Percentiles rank a stretch among this genome's conserved stretches.
phyloP scores from a whole-genome alignment of 1,140 invertebrate genomes.

The Caligus rogercresseyi region DNA sequence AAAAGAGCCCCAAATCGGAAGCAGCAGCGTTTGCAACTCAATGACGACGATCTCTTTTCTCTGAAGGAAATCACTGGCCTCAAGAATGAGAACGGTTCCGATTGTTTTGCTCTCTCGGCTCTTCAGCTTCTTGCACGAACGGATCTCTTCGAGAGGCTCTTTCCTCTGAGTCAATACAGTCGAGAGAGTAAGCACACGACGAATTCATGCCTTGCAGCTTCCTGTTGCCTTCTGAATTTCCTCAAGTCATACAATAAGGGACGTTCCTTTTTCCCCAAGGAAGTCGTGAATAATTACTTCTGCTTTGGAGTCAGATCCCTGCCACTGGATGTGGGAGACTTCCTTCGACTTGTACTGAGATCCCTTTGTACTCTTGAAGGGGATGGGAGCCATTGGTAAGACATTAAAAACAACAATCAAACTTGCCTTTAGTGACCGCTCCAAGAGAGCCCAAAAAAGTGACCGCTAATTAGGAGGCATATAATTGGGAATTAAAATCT shows the following conservation, averaged over 20 bases:
- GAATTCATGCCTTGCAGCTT: neutral
- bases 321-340: neutral
- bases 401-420: too few species aligned
- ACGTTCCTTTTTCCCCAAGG: neutral
- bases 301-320: neutral
- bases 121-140: neutral
- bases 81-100: neutral
- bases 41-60: neutral
- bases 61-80: neutral
- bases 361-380: neutral
- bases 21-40: too few species aligned
- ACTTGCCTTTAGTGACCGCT: too few species aligned
- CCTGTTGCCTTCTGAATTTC: neutral
- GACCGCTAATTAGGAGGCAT: too few species aligned
- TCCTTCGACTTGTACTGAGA: neutral
- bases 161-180: neutral
- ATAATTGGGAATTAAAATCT: too few species aligned
- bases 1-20: neutral
- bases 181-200: neutral
- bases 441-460: too few species aligned
- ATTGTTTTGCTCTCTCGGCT: constrained; percentile 4
- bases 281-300: neutral
- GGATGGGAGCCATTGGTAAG: neutral
- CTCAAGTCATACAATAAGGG: neutral
- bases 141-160: neutral